Percentiles rank a stretch among this genome's conserved stretches.
phyloP scores from a whole-genome alignment of 64 coral and sea anemone species.

The Exaiptasia diaphana region DNA sequence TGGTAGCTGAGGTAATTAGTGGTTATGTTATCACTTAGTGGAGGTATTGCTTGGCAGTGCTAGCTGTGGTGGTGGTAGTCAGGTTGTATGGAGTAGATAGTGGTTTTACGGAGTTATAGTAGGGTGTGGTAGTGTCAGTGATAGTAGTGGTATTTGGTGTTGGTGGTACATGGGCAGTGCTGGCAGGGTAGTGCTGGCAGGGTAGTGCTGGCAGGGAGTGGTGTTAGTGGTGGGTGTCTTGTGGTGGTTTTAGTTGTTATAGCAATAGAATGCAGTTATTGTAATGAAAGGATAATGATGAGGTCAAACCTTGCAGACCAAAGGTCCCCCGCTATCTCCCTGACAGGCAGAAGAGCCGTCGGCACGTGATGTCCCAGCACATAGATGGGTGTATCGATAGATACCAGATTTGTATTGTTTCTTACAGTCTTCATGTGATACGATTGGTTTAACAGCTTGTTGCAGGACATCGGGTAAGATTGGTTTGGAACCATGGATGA shows the following conservation, averaged over 20 bases:
- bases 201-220: neutral
- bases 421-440: constrained; percentile 33
- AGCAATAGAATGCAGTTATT: no score
- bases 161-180: no score
- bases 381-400: constrained; percentile 46
- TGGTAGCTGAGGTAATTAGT: no score
- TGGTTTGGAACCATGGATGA: constrained; percentile 1
- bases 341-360: constrained; percentile 46
- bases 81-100: no score
- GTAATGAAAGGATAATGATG: neutral
- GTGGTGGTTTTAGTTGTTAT: neutral
- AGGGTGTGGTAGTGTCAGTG: no score
- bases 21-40: no score
- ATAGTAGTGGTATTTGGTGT: no score
- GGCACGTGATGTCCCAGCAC: constrained; percentile 38
- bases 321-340: constrained; percentile 66
- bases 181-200: neutral
- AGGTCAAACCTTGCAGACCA: constrained; percentile 69
- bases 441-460: constrained; percentile 43
- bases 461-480: constrained; percentile 29
- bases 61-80: no score
- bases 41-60: no score
- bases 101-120: no score
- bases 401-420: constrained; percentile 25
- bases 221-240: neutral